These are phyloP conservation scores for Strigamia maritima DNA, from an alignment of 2,888 invertebrate species.

Conservation along the genomic window DNA sequence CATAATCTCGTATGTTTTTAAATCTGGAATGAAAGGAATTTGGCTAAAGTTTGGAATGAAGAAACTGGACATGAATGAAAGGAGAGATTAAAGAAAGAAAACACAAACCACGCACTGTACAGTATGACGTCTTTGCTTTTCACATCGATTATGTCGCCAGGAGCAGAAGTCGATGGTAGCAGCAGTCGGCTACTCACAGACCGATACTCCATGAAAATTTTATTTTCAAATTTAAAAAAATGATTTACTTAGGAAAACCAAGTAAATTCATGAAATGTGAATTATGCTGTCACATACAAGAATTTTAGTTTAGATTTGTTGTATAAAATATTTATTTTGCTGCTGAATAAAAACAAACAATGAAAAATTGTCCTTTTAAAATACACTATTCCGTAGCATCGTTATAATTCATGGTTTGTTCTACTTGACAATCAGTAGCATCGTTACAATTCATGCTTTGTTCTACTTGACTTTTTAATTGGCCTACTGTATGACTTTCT, in stretches of 20 bases:
- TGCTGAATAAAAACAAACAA: too few relatives aligned
- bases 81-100: conserved; percentile 2
- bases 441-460: too few relatives aligned
- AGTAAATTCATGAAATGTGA: too few relatives aligned
- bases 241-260: too few relatives aligned
- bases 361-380: too few relatives aligned
- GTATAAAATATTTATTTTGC: too few relatives aligned
- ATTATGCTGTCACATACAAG: too few relatives aligned
- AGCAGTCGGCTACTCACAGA: background rate
- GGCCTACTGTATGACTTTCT: background rate
- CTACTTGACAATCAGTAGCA: too few relatives aligned
- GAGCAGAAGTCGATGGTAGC: background rate
- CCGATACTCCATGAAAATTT: background rate
- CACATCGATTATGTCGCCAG: conserved; percentile 15
- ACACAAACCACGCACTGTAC: conserved; percentile 5
- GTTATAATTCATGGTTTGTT: too few relatives aligned
- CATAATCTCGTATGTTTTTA: background rate
- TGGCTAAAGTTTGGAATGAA: background rate
- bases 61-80: background rate
- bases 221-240: background rate
- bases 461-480: too few relatives aligned
- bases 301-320: too few relatives aligned
- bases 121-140: conserved; percentile 5
- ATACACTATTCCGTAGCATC: too few relatives aligned
- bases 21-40: background rate